Conservation (phyloP, 2,797 vertebrate species). For the Eleutherodactylus coqui region DNA sequence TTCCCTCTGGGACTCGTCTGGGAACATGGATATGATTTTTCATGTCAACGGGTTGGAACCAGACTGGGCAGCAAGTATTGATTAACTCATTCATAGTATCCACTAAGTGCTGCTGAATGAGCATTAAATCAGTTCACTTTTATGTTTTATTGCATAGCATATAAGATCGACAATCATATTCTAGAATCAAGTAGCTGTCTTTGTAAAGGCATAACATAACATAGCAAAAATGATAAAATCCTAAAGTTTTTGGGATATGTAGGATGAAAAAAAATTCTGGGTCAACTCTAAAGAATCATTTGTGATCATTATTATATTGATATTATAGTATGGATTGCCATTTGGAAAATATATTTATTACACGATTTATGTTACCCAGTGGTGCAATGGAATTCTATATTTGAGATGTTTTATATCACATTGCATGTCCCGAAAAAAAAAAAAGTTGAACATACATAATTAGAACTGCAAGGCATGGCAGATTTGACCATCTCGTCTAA, state of each 20-base stretch:
- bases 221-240: neutral
- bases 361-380: neutral
- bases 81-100: slow-evolving; percentile 42
- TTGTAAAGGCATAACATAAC: neutral
- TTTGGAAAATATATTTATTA: neutral
- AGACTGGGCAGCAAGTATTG: slow-evolving; percentile 53
- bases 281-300: too few species aligned
- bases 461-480: slow-evolving; percentile 13
- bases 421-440: slow-evolving; percentile 5
- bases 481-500: slow-evolving; percentile 40
- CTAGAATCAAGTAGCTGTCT: neutral
- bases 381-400: neutral
- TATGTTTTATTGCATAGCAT: neutral
- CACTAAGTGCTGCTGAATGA: neutral
- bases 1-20: slow-evolving; percentile 59
- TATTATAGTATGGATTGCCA: neutral
- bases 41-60: slow-evolving; percentile 59
- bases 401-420: slow-evolving; percentile 16
- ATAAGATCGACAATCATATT: neutral
- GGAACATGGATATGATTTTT: slow-evolving; percentile 63
- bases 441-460: slow-evolving; percentile 14
- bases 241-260: neutral
- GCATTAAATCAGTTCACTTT: neutral
- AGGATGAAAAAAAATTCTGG: too few species aligned
- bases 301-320: neutral